Conservation (phyloP, 37 sponge, comb jelly and placozoan species). For the Axinella damicornis region DNA sequence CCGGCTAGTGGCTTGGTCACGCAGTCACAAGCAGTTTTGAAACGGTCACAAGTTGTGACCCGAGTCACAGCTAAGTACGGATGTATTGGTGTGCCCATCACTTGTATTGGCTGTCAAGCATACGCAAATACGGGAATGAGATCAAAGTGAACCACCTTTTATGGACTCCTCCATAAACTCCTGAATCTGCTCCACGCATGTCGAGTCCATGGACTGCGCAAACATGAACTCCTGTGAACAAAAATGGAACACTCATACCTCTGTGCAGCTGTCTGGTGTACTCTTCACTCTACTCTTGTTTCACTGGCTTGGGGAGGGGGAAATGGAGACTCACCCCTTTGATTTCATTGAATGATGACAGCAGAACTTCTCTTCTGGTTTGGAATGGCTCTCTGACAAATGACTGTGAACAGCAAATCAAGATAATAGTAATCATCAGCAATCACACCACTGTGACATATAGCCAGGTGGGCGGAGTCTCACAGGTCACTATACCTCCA, state of each 20-base stretch:
- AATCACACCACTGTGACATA: too few relatives aligned
- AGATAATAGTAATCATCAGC: too few relatives aligned
- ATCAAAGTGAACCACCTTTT: slow-evolving; percentile 53
- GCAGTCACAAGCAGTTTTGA: too few relatives aligned
- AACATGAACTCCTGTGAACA: slow-evolving; percentile 88
- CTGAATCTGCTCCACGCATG: slow-evolving; percentile 87
- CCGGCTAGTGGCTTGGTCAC: too few relatives aligned
- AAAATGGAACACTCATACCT: too few relatives aligned
- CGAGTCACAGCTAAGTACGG: too few relatives aligned
- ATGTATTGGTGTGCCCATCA: too few relatives aligned
- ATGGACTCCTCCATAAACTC: slow-evolving; percentile 94
- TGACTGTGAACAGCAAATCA: slow-evolving; percentile 63
- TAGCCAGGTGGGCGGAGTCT: too few relatives aligned
- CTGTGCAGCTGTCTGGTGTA: background rate
- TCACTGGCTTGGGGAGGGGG: background rate
- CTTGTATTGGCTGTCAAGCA: too few relatives aligned
- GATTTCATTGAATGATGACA: slow-evolving; percentile 85
- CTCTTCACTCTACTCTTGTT: background rate
- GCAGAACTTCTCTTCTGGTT: slow-evolving; percentile 78
- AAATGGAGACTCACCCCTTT: slow-evolving; percentile 86
- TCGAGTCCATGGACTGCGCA: slow-evolving; percentile 69
- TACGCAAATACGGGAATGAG: background rate
- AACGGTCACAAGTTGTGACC: too few relatives aligned
- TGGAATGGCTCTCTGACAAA: slow-evolving; percentile 88
- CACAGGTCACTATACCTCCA: too few relatives aligned